Percentiles rank a stretch among this genome's conserved stretches.
These are phyloP conservation scores for Arge pagana DNA, from an alignment of 2,888 invertebrate species.

Conservation along the genomic window DNA sequence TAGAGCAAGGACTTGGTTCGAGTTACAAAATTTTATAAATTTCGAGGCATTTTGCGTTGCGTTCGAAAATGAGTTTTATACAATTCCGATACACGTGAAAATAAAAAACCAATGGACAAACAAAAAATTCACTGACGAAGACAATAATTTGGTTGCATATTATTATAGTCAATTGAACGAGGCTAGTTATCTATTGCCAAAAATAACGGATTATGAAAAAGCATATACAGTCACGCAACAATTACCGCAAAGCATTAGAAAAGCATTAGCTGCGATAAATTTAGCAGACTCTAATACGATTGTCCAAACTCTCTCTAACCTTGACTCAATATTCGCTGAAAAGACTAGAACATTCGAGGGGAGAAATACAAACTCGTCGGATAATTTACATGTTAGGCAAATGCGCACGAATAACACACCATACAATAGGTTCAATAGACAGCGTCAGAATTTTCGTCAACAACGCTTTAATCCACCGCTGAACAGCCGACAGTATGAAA, in stretches of 20 bases:
- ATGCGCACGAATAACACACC: too few relatives aligned
- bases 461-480: background rate
- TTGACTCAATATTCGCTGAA: slow-evolving; percentile 16
- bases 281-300: slow-evolving; percentile 19
- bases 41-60: slow-evolving; percentile 1
- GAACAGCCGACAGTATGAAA: background rate
- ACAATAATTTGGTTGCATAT: slow-evolving; percentile 15
- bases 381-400: too few relatives aligned
- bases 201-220: slow-evolving; percentile 17
- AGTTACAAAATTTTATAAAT: background rate
- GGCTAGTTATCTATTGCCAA: slow-evolving; percentile 15
- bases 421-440: too few relatives aligned
- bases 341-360: background rate
- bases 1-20: slow-evolving; percentile 23
- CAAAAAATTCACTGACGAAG: background rate
- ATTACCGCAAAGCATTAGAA: slow-evolving; percentile 21
- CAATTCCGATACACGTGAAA: slow-evolving; percentile 14
- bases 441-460: too few relatives aligned
- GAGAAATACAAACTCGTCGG: background rate
- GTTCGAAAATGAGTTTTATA: slow-evolving; percentile 23
- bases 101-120: slow-evolving; percentile 14
- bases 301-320: slow-evolving; percentile 18
- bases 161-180: slow-evolving; percentile 21
- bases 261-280: slow-evolving; percentile 22
- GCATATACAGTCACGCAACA: slow-evolving; percentile 26